Base-by-base conservation (phyloP, 2,888 invertebrate species). In the Philereme vetulata region DNA sequence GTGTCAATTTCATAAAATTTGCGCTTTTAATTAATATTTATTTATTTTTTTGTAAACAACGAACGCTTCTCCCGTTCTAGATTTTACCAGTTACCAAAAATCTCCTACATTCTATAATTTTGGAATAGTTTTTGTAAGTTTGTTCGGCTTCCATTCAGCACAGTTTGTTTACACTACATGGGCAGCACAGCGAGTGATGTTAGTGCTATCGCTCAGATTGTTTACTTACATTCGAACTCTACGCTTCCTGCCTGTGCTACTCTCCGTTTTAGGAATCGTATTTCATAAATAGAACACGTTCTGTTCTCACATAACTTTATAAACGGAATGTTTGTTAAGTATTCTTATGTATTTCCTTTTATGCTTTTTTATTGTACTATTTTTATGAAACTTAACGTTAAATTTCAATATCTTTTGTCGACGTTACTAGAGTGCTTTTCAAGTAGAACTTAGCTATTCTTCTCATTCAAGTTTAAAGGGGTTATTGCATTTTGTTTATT, bases 101-200 rank as follows among this genome's bases (percentile, higher is more conserved):
- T 46, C n/a, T 46, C 33, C 33, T 46, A 21, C 21, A 44, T 44
- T 5, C n/a, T 21, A 44, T 21, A 44, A 6, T 10, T 44, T 44
- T 44, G 21, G 46, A 34, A 33, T 34, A 33, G 10, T 36, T 46
- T 47, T 36, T 51, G 11, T 49, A 54, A 38, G 10, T 49, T 50
- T 40, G 32, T 33, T 57, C 68, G 46, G 45, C 57, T 57, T 51
- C 54, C 51, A 54, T 62, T 55, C 51, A 58, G 44, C 51, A 70
- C 73, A 68, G 21, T 77, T 72, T 82, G 76, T 84, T 80, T 80
- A 74, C 71, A 72, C 63, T 66, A 57, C 67, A 65, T 70, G 70
- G 71, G 71, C 63, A 72, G 57, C 45, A 74, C 7, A 67, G 70
- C 65, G 69, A 72, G 67, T 71, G 74, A 72, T 63, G 65, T 71